Base-by-base conservation (phyloP, 2,888 invertebrate species). In the Epicampocera succincta region DNA sequence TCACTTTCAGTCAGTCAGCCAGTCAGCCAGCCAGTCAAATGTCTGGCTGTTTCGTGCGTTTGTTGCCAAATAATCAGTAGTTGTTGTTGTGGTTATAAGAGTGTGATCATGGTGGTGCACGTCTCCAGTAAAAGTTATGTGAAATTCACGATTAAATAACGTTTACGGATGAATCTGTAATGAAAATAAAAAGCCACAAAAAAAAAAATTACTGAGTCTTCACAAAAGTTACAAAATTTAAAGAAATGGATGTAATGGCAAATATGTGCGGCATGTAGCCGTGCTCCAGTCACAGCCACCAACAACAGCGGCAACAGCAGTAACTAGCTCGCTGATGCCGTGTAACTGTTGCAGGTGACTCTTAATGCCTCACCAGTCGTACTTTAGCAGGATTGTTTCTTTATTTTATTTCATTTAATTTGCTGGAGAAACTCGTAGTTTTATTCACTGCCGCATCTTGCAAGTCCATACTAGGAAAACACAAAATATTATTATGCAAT, bases 51-150 rank as follows among this genome's bases (percentile, higher is more conserved):
- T 25, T 5, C 3, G 25, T 25, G 3, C 25, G 5, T 25, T 25
- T 33, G n/a, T 15, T 68, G 52, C 44, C 72, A 61, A 72, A 42
- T 29, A 60, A 72, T 61, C 61, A 72, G 72, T 72, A 72, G 72
- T 72, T 63, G 61, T 72, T 72, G 50, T 61, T 42, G 40, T 42
- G 8, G 8, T 33, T 1, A 5, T 3, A 3, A 25, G 5, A 3
- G 25, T 25, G 25, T 25, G 25, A 33, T 29, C 29, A 29, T 29
- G 33, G 1, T 33, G 5, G 33, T 33, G 33, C 33, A 33, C 9
- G 54, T 40, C 3, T 56, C 9, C 58, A 58, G 40, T 74, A 66
- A 74, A 74, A 58, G 74, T 74, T 66, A 74, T 58, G 74, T 38
- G 38, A 42, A 13, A 33, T 33, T 33, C 40, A 12, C 46, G 61